Evolutionary conservation across 64 coral and sea anemone genomes (phyloP).

Genomic region (Acropora yongei): DNA sequence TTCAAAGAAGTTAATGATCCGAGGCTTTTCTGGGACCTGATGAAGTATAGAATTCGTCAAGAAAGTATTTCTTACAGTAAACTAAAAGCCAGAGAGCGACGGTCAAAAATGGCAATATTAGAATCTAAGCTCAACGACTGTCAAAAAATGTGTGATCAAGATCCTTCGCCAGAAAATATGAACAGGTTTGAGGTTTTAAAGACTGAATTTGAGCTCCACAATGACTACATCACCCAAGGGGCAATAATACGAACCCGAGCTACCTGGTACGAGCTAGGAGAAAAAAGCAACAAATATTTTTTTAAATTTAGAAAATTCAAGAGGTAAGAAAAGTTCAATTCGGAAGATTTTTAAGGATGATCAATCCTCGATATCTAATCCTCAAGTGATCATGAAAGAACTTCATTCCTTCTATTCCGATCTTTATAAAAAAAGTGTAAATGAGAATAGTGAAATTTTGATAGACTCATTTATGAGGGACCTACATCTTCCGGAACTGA

Average conservation of each 20-base stretch:
- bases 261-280: conserved; percentile 40
- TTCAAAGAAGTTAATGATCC: too few species aligned
- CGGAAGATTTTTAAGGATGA: background rate
- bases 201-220: conserved; percentile 36
- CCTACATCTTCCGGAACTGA: conserved; percentile 32
- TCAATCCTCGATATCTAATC: background rate
- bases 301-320: conserved; percentile 28
- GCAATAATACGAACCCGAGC: background rate
- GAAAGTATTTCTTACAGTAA: too few species aligned
- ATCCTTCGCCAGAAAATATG: conserved; percentile 39
- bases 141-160: conserved; percentile 39
- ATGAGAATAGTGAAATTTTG: background rate
- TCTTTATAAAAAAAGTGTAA: background rate
- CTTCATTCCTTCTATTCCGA: background rate
- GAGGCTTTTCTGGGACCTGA: too few species aligned
- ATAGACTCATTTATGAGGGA: background rate
- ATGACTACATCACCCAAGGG: conserved; percentile 58
- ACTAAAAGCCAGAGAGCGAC: conserved; percentile 39
- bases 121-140: conserved; percentile 37
- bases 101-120: conserved; percentile 20
- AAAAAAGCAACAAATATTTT: conserved; percentile 57
- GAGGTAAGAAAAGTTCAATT: conserved; percentile 3
- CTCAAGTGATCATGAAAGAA: conserved; percentile 7
- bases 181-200: conserved; percentile 12
- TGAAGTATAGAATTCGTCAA: too few species aligned